Evolutionary conservation across 2,888 invertebrate species (phyloP), one percentile per base, ranked within the genome.

Genomic region (Platerodrilus igneus): DNA sequence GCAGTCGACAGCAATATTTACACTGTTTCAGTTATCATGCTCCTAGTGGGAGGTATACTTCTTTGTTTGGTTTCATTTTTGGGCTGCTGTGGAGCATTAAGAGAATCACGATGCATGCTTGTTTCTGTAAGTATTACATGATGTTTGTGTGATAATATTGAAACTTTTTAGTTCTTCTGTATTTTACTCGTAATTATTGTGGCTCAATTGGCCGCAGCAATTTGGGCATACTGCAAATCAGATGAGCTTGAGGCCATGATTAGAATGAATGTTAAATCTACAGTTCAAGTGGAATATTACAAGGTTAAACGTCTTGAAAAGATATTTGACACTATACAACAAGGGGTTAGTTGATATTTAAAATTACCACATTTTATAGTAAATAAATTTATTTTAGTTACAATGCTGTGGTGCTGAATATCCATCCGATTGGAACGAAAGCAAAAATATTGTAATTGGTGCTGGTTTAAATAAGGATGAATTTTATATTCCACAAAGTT

Each of bases 31-130:
- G 74, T 84, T 11, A 84, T 83, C 58, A 76, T 88, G 35, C 73
- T 89, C 44, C 72, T 90, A 43, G 76, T 75, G 15, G 78, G 82
- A 37, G 89, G 89, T 4, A 67, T 78, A 21, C 68, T 87, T 32
- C 79, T 89, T 65, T 75, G 86, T 42, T 63, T 87, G 23, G 79
- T 87, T 15, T 83, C 86, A 9, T 83, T 87, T 65, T 74, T 90
- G 27, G 91, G 90, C 37, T 90, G 89, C 60, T 86, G 84, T 59
- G 90, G 90, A 19, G 85, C 89, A 4, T 76, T 83, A 45, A 78
- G 78, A 53, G 84, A 86, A 66, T 86, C 83, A 11, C 82, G 81
- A 58, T 86, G 85, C 63, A 77, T 86, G 70, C 76, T 92, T 25
- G 76, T 81, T 45, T 72, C 79, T 61, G 86, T 87, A 69, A 77